Percentiles rank a stretch among this genome's conserved stretches.
These are phyloP conservation scores for Dreissena polymorpha DNA, from an alignment of 1,140 invertebrate species.

Conservation along the genomic window DNA sequence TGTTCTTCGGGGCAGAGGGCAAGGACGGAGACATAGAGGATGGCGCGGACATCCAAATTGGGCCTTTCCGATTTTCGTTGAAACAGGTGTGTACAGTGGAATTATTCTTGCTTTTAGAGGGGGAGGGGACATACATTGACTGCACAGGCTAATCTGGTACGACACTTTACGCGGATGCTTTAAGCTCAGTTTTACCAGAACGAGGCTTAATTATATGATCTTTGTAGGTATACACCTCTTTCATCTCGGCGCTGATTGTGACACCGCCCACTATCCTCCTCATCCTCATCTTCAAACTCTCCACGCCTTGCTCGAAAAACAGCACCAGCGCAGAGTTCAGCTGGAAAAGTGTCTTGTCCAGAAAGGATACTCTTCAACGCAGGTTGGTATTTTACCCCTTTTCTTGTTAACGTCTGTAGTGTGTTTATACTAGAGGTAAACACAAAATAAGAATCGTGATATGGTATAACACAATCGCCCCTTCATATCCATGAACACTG, in stretches of 20 bases:
- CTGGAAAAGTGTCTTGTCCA: conserved; percentile 42
- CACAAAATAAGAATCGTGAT: no score
- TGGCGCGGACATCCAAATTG: conserved; percentile 39
- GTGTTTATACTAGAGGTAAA: no score
- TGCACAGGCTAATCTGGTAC: no score
- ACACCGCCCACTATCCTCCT: conserved; percentile 55
- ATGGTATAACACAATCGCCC: no score
- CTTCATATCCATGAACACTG: no score
- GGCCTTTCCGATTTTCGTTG: conserved; percentile 37
- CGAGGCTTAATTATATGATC: neutral
- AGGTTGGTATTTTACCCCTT: neutral
- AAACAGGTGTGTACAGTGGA: conserved; percentile 35
- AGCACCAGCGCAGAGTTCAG: conserved; percentile 38
- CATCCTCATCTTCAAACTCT: conserved; percentile 63
- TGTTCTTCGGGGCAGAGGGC: conserved; percentile 72
- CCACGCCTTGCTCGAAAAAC: conserved; percentile 32
- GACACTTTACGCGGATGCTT: no score
- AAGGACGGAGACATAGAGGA: conserved; percentile 31
- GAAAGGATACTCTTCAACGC: conserved; percentile 33
- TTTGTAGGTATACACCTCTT: conserved; percentile 57
- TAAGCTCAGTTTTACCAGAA: no score
- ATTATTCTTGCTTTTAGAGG: no score
- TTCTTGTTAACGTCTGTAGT: no score
- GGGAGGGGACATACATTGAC: no score
- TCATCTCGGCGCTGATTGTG: conserved; percentile 55